Evolutionary conservation across 2,797 vertebrate species (phyloP), one percentile per base, ranked within the genome.

Genomic region (Alfaro cultratus): DNA sequence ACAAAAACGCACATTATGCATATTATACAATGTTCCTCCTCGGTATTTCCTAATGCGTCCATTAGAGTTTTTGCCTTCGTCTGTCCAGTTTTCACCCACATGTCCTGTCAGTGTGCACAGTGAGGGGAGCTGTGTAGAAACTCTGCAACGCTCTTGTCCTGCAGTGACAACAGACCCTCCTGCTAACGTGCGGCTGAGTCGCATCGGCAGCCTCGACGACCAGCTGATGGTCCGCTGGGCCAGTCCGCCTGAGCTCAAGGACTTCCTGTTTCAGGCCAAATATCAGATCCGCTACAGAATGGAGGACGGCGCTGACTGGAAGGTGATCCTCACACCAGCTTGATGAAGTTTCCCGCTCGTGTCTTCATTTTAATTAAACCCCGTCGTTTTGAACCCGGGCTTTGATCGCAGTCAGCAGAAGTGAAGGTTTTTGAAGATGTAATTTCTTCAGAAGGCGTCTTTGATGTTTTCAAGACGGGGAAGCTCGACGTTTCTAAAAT

Each of bases 271-370:
- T 90, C 97, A 98, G 94, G 97, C 97, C 92, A 98, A 98, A 92
- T 99, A 99, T 91, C 98, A 99, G 96, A 98, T 99, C 78, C 97
- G 98, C 87, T 99, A 99, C 94, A 95, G 98, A 0, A 96, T 98
- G 83, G 98, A 99, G 94, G 97, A 97, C 91, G 97, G 97, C 83
- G 87, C 93, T 0, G 97, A 98, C 73, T 99, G 98, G 98, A 99
- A 98, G 97, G 98, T 99, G 91, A 41, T 79, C 34, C 13, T 55
- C 2, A 68, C 49, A 16, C 15, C 29, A 9, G 11, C 74, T 71
- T 29, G 41, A 71, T 71, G 41, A 16, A 16, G 16, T 46, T 46
- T 29, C 41, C 68, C 26, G 4, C 23, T 70, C 47, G 15, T 76
- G 45, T 29, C 49, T 81, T 84, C 5, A 39, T 36, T 73, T 77